Percentiles rank a stretch among this genome's conserved stretches.
Conservation (phyloP, 1,140 invertebrate species). For the Orchesella cincta region DNA sequence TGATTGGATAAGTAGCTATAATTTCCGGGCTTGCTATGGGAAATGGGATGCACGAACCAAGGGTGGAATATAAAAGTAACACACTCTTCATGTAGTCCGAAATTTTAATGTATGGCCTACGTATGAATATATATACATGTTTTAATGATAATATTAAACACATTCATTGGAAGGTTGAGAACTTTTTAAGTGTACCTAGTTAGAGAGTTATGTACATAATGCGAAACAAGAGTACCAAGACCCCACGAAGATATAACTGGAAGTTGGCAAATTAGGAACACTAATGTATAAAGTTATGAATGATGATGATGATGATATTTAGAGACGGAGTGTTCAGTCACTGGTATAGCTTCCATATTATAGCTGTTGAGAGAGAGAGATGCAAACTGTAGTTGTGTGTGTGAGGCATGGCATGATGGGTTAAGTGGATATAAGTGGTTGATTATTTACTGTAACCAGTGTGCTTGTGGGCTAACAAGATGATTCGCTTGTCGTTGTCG, state of each 20-base stretch:
- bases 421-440: slow-evolving; percentile 23
- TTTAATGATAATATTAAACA: too few relatives aligned
- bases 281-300: slow-evolving; percentile 22
- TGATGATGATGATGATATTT: background rate
- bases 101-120: too few relatives aligned
- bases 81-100: too few relatives aligned
- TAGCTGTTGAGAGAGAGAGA: slow-evolving; percentile 6
- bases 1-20: slow-evolving; percentile 22
- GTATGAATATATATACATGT: too few relatives aligned
- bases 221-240: background rate
- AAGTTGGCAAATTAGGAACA: slow-evolving; percentile 30
- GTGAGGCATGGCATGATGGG: slow-evolving; percentile 23
- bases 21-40: slow-evolving; percentile 15
- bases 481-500: too few relatives aligned
- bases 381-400: background rate
- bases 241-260: background rate
- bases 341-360: background rate
- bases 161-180: too few relatives aligned
- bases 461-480: slow-evolving; percentile 19
- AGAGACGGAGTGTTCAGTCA: background rate
- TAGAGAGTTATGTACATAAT: too few relatives aligned
- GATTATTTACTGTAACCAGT: slow-evolving; percentile 12
- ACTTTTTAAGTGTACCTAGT: too few relatives aligned
- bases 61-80: too few relatives aligned
- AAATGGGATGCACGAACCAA: too few relatives aligned